Conservation (phyloP, 2,797 vertebrate genomes). For the Myiothlypis coronata region DNA sequence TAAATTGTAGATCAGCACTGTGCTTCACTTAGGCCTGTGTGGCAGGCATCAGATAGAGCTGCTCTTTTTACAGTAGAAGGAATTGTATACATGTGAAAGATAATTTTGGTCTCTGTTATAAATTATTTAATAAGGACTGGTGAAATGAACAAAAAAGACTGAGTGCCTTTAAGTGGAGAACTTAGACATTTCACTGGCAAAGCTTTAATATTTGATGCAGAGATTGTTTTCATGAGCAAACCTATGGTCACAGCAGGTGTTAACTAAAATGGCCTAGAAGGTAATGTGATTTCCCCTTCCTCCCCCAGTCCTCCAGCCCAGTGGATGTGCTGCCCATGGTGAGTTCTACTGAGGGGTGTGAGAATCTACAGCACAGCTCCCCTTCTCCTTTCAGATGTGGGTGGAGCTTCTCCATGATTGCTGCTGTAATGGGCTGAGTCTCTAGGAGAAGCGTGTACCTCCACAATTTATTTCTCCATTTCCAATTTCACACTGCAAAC, state of each 20-base stretch:
- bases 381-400: neutral
- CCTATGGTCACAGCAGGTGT: neutral
- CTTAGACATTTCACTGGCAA: neutral
- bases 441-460: neutral
- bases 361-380: neutral
- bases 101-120: neutral
- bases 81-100: neutral
- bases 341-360: rapidly evolving
- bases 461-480: neutral
- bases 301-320: rapidly evolving
- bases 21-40: neutral
- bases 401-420: rapidly evolving
- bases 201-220: slow-evolving; percentile 27
- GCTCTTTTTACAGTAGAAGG: neutral
- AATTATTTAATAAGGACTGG: neutral
- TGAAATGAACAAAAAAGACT: neutral
- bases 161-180: neutral
- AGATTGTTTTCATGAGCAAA: neutral
- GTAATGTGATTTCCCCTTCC: neutral
- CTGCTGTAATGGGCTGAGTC: neutral
- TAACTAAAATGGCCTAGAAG: neutral
- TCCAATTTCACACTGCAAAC: neutral
- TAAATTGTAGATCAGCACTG: neutral
- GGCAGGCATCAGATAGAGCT: neutral
- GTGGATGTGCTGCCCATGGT: neutral